Conservation (phyloP, 2,888 invertebrate species). For the Tachina fera region DNA sequence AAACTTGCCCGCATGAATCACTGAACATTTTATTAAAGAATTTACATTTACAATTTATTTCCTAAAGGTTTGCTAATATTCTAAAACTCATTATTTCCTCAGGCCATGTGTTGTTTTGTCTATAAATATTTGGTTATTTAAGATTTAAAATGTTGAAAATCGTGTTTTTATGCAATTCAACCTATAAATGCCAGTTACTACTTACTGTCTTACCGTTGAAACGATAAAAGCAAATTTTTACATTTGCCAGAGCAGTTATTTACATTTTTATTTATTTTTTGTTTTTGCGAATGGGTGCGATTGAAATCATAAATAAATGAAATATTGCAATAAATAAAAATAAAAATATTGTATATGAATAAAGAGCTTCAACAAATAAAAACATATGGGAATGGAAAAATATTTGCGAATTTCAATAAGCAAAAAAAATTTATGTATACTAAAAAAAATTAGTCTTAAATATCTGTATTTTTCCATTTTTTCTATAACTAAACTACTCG, state of each 20-base stretch:
- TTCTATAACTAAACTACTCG: not conserved
- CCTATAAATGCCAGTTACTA: conserved; percentile 68
- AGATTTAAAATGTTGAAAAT: conserved; percentile 57
- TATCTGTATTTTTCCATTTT: not conserved
- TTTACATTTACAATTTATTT: not conserved
- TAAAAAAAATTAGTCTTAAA: not conserved
- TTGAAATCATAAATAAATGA: conserved; percentile 46
- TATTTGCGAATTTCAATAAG: not conserved
- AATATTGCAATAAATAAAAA: conserved; percentile 34
- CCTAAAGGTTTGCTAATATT: conserved; percentile 10
- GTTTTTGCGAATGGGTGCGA: conserved; percentile 28
- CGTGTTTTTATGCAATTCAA: conserved; percentile 51
- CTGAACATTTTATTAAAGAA: not conserved
- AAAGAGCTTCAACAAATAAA: not conserved
- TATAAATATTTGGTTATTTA: conserved; percentile 17
- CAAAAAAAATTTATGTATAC: not conserved
- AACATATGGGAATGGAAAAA: not conserved
- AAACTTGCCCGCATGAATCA: not conserved
- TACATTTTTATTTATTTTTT: not conserved
- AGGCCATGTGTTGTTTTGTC: conserved; percentile 20
- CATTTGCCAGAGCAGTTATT: conserved; percentile 6
- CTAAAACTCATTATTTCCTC: conserved; percentile 14
- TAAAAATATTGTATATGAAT: not conserved
- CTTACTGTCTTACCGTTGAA: conserved; percentile 48
- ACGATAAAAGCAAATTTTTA: conserved; percentile 48